Base-by-base conservation (phyloP, 2,888 invertebrate genomes). In the Ennomos erosarius region DNA sequence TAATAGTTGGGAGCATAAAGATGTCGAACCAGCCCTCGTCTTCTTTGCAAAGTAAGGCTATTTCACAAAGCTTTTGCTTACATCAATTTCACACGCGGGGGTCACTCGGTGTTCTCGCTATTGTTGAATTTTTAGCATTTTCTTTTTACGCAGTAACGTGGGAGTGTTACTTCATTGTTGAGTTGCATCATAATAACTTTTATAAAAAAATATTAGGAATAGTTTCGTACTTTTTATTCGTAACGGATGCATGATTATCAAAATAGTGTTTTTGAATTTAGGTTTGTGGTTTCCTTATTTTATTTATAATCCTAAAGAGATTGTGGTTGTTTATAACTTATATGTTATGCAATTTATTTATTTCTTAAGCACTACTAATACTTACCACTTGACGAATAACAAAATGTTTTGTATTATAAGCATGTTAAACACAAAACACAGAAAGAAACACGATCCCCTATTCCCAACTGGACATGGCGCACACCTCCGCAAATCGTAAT, bases 401-500 rank as follows among this genome's bases (percentile, higher is more conserved):
- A 74, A 67, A 75, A 70, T 70, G 76, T 73, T 76, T 76, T 45
- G 77, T 71, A 80, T 76, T 45, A 77, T 71, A 79, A 73, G 79
- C 78, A 82, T 82, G 79, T 83, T 80, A 79, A 82, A 82, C 82
- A 84, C 79, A 87, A 83, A 85, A 82, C 78, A 75, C 70, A 68
- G 74, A 76, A 78, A 79, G 79, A 76, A 78, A 79, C 76, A 75
- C 81, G 84, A 83, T 84, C 87, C 88, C 85, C 83, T 82, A 85
- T 84, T 83, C 81, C 85, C 80, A 71, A 77, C 78, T 77, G 81
- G 74, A 54, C 59, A 53, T 42, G 64, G 59, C 81, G 79, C 82
- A 84, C 88, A 89, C 89, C 90, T 90, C 85, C 87, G 85, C 88
- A 87, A 90, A 91, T 90, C 88, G 90, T 91, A 92, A 92, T 91